phyloP scores from a whole-genome alignment of 2,797 vertebrate genomes.

The Danionella dracula region DNA sequence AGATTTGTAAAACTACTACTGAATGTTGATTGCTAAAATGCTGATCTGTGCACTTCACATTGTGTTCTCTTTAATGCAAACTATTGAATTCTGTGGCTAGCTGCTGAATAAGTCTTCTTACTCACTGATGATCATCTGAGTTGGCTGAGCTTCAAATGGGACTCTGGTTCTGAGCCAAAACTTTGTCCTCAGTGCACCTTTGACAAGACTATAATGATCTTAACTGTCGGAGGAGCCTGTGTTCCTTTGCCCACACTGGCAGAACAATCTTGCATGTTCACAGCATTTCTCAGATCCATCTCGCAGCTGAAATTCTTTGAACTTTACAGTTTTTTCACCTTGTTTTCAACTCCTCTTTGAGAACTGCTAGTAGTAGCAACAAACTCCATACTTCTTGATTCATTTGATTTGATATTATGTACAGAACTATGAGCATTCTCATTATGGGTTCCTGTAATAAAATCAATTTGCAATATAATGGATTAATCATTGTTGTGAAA shows the following conservation, averaged over 20 bases:
- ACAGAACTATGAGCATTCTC: no score
- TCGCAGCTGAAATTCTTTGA: constrained; percentile 38
- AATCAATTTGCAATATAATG: no score
- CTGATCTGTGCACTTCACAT: neutral
- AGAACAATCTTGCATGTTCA: constrained; percentile 30
- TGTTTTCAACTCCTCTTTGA: constrained; percentile 43
- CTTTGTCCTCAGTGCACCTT: constrained; percentile 17
- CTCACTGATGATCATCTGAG: constrained; percentile 36
- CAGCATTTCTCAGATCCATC: constrained; percentile 24
- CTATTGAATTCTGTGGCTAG: constrained; percentile 17
- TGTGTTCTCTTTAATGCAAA: constrained; percentile 21
- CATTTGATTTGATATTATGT: no score
- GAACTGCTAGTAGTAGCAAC: neutral
- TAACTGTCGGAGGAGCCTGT: constrained; percentile 35
- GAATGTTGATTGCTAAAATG: no score
- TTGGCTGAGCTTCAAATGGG: constrained; percentile 40
- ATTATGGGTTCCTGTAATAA: no score
- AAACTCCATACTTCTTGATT: no score
- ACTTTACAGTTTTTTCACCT: constrained; percentile 30
- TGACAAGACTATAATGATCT: constrained; percentile 35
- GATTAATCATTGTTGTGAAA: neutral
- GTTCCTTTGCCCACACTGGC: constrained; percentile 23
- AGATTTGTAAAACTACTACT: no score
- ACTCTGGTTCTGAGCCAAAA: constrained; percentile 27
- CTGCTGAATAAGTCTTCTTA: constrained; percentile 32